Conservation (phyloP, 2,113 vertebrate genomes). For the Parotia lawesii region DNA sequence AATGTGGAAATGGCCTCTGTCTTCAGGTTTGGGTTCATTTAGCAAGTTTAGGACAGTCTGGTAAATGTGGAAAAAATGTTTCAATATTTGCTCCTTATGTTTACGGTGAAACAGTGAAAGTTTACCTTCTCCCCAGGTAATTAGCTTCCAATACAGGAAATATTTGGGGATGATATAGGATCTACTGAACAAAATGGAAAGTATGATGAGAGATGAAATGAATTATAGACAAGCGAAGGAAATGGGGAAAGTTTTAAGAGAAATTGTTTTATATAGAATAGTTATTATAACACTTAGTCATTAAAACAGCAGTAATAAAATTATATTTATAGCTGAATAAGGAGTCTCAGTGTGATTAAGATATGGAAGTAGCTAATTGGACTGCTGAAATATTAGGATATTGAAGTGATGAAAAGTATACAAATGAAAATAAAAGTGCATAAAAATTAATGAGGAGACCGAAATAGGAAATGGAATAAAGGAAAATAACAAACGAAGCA, state of each 20-base stretch:
- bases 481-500: conserved; percentile 35
- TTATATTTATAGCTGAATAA: conserved; percentile 54
- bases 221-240: conserved; percentile 15
- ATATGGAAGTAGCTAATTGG: conserved; percentile 45
- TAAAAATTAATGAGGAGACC: conserved; percentile 44
- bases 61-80: background rate
- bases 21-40: background rate
- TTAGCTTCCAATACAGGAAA: background rate
- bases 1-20: background rate
- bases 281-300: conserved; percentile 48
- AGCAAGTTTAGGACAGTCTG: background rate
- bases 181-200: background rate
- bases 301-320: conserved; percentile 57
- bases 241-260: conserved; percentile 26
- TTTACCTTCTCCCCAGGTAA: background rate
- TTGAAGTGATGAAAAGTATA: conserved; percentile 43
- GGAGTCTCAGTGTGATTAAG: conserved; percentile 55
- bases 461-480: conserved; percentile 46
- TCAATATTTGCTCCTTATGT: background rate
- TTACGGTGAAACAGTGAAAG: background rate
- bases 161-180: background rate
- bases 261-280: conserved; percentile 35
- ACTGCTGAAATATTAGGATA: conserved; percentile 60
- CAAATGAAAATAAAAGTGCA: conserved; percentile 55
- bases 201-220: background rate